A percentile compares a stretch with the other conserved stretches of the same genome.
These are phyloP conservation scores for Ditula angustiorana DNA, from an alignment of 2,888 invertebrate species.

Conservation along the genomic window DNA sequence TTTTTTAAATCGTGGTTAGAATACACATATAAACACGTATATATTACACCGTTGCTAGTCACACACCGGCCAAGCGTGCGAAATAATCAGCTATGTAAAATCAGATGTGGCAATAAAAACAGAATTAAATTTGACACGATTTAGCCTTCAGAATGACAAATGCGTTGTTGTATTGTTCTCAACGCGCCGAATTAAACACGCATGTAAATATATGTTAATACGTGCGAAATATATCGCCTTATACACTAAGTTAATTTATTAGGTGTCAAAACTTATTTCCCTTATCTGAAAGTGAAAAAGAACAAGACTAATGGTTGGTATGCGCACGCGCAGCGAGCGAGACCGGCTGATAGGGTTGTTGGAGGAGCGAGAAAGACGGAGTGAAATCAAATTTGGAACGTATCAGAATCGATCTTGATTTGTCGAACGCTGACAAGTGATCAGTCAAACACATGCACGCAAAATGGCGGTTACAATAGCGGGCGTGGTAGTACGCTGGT, in stretches of 20 bases:
- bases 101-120: slow-evolving; percentile 15
- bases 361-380: slow-evolving; percentile 15
- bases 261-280: slow-evolving; percentile 37
- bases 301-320: slow-evolving; percentile 23
- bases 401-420: slow-evolving; percentile 40
- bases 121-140: slow-evolving; percentile 19
- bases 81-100: background rate
- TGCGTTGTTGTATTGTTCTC: slow-evolving; percentile 27
- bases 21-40: too few relatives aligned
- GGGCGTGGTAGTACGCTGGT: slow-evolving; percentile 12
- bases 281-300: slow-evolving; percentile 29
- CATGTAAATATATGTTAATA: slow-evolving; percentile 35
- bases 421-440: slow-evolving; percentile 37
- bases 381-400: slow-evolving; percentile 33
- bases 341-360: background rate
- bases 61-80: background rate
- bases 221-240: slow-evolving; percentile 36
- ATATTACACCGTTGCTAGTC: background rate
- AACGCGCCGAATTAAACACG: slow-evolving; percentile 8
- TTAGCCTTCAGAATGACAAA: slow-evolving; percentile 26
- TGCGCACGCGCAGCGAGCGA: slow-evolving; percentile 1
- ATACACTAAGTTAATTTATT: slow-evolving; percentile 31
- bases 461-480: slow-evolving; percentile 18
- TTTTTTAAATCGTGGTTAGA: too few relatives aligned
- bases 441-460: slow-evolving; percentile 26